These are phyloP conservation scores for Timema cristinae DNA, from an alignment of 2,888 invertebrate species.

Conservation along the genomic window DNA sequence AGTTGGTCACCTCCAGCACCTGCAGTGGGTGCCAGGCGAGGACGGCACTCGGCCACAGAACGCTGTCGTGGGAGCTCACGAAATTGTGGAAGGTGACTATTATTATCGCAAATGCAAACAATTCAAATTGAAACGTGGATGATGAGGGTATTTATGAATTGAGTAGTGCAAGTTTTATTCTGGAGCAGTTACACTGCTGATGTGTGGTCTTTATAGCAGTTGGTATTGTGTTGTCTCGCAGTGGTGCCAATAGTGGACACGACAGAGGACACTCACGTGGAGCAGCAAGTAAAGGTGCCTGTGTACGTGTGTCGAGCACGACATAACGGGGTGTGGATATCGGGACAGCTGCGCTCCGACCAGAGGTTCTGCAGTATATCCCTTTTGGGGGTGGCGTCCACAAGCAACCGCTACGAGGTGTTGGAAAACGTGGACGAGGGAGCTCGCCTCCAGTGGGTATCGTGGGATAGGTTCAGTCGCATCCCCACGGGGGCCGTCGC, in stretches of 20 bases:
- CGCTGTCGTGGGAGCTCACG: conserved; percentile 61
- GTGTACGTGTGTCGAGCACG: conserved; percentile 72
- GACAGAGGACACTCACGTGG: too few relatives aligned
- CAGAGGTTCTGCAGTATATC: conserved; percentile 41
- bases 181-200: too few relatives aligned
- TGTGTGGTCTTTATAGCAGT: too few relatives aligned
- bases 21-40: conserved; percentile 63
- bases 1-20: conserved; percentile 75
- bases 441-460: conserved; percentile 69
- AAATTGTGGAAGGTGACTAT: conserved; percentile 36
- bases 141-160: too few relatives aligned
- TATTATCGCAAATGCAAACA: neutral
- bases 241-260: too few relatives aligned
- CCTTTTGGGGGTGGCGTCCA: conserved; percentile 32
- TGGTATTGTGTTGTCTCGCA: too few relatives aligned
- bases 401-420: conserved; percentile 57
- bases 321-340: conserved; percentile 68
- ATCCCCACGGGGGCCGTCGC: conserved; percentile 67
- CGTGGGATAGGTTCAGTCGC: conserved; percentile 63
- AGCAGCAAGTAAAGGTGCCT: conserved; percentile 12
- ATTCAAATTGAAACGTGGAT: neutral
- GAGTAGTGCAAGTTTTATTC: too few relatives aligned
- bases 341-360: conserved; percentile 61
- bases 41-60: conserved; percentile 53
- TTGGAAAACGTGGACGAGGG: conserved; percentile 74